Evolutionary conservation across 2,888 invertebrate species (phyloP), one percentile per base, ranked within the genome.

Genomic region (Chromoteleia sp.): DNA sequence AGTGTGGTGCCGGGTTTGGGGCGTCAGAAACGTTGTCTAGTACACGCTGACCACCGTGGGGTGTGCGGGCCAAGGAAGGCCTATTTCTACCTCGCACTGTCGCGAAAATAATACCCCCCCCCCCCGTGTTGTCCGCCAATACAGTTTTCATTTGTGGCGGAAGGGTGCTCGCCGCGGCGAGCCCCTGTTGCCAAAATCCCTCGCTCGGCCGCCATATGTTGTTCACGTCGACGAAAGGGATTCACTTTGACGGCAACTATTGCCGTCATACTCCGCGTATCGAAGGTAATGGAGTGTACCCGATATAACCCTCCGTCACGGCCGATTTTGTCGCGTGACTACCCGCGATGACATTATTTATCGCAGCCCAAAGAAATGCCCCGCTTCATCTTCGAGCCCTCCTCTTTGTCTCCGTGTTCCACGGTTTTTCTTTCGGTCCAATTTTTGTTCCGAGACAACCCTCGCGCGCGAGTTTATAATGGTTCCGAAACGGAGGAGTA

Each of bases 201-300:
- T 73, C 71, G 36, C 70, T 52, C 70, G 56, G 59, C 50, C 63
- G 48, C 65, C 71, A 68, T 77, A 71, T 74, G 67, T 74, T 78
- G 58, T 78, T 68, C 71, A 43, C 75, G 70, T 71, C 75, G 43
- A 12, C 75, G 36, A 58, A 59, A 76, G 83, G 76, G 83, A 79
- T 83, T 76, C 81, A 76, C 73, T 78, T 83, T 81, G 81, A 73
- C 75, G 83, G 74, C 71, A 79, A 73, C 41, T 30, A 29, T 82
- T 71, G 70, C 78, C 81, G 43, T 65, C 81, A 65, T 77, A 73
- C 81, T 76, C 45, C 65, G 83, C 86, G 84, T 84, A 84, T 86
- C 88, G 86, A 87, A 87, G 88, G 89, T 90, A 90, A 89, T 90
- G 90, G 89, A 87, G 87, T 87, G 90, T 88, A 85, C 86, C 83